A percentile compares a stretch with the other conserved stretches of the same genome.
These are phyloP conservation scores for Chrysodeixis includens DNA, from an alignment of 2,888 invertebrate genomes.

Conservation along the genomic window DNA sequence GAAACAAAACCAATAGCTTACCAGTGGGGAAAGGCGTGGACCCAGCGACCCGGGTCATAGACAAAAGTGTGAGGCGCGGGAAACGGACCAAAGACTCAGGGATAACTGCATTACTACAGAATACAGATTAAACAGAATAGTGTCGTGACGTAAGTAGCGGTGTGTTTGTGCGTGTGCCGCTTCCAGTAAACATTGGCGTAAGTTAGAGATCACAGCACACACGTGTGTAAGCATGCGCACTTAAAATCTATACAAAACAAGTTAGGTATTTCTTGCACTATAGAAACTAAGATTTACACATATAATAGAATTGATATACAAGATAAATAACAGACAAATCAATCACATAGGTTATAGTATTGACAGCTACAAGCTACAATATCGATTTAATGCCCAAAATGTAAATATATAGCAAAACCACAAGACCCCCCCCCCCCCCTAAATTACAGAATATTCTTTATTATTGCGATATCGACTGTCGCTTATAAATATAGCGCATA, in stretches of 20 bases:
- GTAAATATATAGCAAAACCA: no score
- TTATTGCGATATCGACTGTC: no score
- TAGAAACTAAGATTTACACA: not conserved
- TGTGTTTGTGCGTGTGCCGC: constrained; percentile 4
- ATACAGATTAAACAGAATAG: constrained; percentile 23
- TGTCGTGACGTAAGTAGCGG: constrained; percentile 29
- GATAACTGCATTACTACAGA: constrained; percentile 19
- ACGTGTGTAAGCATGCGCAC: not conserved
- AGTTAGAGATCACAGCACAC: not conserved
- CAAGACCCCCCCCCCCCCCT: no score
- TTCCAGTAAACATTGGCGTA: constrained; percentile 12
- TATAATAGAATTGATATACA: no score
- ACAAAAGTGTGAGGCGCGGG: constrained; percentile 46
- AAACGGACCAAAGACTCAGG: constrained; percentile 24
- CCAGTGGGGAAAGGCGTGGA: constrained; percentile 34
- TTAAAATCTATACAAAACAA: not conserved
- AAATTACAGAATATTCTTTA: no score
- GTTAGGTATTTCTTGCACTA: not conserved
- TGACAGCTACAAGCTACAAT: no score
- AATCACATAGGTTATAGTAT: no score
- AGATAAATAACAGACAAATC: no score
- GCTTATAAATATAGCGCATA: no score
- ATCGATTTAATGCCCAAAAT: no score
- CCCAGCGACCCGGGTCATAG: constrained; percentile 21
- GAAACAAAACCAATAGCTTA: constrained; percentile 21